Evolutionary conservation across 1,140 invertebrate species (phyloP), one percentile per base, ranked within the genome.

Genomic region (Trypoxylus dichotomus): DNA sequence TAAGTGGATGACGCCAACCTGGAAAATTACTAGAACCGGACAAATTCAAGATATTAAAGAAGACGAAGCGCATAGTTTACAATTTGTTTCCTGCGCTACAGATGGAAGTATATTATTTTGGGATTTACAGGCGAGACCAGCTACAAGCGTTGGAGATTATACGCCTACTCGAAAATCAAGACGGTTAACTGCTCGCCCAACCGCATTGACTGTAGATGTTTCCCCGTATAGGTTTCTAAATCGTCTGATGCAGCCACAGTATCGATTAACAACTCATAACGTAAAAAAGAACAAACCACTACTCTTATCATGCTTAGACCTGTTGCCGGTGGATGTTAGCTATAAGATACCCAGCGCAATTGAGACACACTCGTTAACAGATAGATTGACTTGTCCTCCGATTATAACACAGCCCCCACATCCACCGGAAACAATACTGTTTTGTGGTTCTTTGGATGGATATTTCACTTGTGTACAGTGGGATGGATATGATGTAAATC

Each of bases 41-140:
- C 90, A 87, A 86, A 81, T 90, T 0, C 82, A 84, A 25, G 75
- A 82, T 25, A 79, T 86, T 84, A 78, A 83, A 80, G 85, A 84
- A 60, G 83, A 87, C 27, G 82, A 82, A 24, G 87, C 87, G 82
- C 87, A 88, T 72, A 90, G 88, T 8, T 83, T 89, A 54, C 91
- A 92, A 83, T 92, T 94, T 82, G 83, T 92, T 2, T 90, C 92
- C 3, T 88, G 89, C 71, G 90, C 91, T 75, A 85, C 90, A 79
- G 93, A 94, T 82, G 92, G 93, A 5, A 88, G 85, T 11, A 87
- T 94, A 41, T 88, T 91, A 77, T 91, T 93, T 82, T 94, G 93
- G 93, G 90, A 93, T 86, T 85, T 94, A 47, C 88, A 82, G 5
- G 79, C 81, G 37, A 83, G 82, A 78, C 88, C 88, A 3, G 80